These are phyloP conservation scores for Ceramica pisi DNA, from an alignment of 2,888 invertebrate genomes.

Conservation along the genomic window DNA sequence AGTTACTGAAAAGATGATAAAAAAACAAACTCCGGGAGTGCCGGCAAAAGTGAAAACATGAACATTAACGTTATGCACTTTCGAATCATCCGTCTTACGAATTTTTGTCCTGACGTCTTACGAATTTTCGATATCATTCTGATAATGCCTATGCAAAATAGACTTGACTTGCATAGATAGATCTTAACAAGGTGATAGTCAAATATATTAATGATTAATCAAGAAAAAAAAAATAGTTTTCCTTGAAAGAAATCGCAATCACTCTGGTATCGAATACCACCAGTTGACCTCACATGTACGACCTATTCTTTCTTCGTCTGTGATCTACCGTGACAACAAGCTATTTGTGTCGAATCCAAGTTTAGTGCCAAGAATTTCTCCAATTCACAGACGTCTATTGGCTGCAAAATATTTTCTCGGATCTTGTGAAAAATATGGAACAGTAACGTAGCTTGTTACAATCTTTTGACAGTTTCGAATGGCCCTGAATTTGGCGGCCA, in stretches of 20 bases:
- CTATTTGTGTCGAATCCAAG: constrained; percentile 48
- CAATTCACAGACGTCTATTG: constrained; percentile 50
- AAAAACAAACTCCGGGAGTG: too few species aligned
- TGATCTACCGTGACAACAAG: constrained; percentile 25
- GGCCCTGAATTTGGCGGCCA: constrained; percentile 47
- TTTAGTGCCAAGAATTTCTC: constrained; percentile 61
- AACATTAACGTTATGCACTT: too few species aligned
- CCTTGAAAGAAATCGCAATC: too few species aligned
- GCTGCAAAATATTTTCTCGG: constrained; percentile 41
- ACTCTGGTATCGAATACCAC: background rate
- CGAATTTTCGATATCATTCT: too few species aligned
- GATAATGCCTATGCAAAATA: too few species aligned
- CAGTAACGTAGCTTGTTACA: constrained; percentile 42
- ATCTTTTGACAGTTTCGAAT: constrained; percentile 39
- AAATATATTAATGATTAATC: background rate
- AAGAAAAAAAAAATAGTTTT: too few species aligned
- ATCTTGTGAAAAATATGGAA: constrained; percentile 51
- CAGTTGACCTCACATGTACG: background rate
- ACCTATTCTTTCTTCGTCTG: constrained; percentile 8
- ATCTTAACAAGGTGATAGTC: background rate
- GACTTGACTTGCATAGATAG: too few species aligned
- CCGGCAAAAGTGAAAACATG: too few species aligned
- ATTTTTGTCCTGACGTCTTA: too few species aligned
- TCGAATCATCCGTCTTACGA: too few species aligned
- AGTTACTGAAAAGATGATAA: too few species aligned